Evolutionary conservation across 1,140 invertebrate genomes (phyloP).

Genomic region (Cotesia typhae): DNA sequence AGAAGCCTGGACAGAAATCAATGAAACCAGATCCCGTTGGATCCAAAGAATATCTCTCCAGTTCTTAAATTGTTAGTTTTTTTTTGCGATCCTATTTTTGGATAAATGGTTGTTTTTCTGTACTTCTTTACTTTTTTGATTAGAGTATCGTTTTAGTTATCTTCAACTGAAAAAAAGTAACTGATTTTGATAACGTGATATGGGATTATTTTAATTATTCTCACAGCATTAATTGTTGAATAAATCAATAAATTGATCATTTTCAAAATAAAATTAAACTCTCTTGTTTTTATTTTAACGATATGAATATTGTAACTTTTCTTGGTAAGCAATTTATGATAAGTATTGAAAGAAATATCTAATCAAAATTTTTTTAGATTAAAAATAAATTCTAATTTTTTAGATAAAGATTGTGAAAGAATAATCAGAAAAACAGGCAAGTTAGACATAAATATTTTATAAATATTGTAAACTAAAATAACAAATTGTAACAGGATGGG

Average conservation of each 20-base stretch:
- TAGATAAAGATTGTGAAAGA: constrained; percentile 44
- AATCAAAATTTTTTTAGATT: neutral
- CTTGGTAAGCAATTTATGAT: neutral
- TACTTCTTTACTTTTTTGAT: neutral
- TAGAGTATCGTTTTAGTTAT: neutral
- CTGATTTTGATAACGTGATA: no score
- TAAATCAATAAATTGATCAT: no score
- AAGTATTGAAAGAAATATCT: neutral
- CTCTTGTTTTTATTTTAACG: no score
- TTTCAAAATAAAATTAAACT: no score
- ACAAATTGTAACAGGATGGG: constrained; percentile 45
- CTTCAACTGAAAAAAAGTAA: neutral
- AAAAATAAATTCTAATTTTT: neutral
- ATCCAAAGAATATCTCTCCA: constrained; percentile 87
- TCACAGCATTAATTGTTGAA: no score
- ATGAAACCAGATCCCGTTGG: constrained; percentile 90
- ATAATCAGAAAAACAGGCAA: constrained; percentile 46
- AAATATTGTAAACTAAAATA: neutral
- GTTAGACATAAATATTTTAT: constrained; percentile 1
- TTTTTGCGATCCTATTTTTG: constrained; percentile 1
- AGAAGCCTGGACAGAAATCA: constrained; percentile 94
- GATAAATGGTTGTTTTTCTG: neutral
- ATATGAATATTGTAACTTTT: neutral
- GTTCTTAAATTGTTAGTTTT: constrained; percentile 59
- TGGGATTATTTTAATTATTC: no score